Percentiles rank a stretch among this genome's conserved stretches.
phyloP scores from a whole-genome alignment of 2,113 vertebrate genomes.

The mouse (Mus musculus) region DNA sequence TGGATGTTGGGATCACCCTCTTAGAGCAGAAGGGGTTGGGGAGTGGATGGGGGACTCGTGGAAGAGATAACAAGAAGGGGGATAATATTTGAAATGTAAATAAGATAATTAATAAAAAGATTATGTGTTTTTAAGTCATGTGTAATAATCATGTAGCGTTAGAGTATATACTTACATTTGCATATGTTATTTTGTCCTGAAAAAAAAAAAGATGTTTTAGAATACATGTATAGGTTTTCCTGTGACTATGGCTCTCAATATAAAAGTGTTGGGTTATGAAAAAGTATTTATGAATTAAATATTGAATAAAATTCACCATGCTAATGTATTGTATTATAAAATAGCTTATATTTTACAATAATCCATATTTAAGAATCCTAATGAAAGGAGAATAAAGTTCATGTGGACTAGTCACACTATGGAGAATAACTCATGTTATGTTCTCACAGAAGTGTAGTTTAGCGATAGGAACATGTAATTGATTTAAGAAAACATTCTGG shows the following conservation, averaged over 20 bases:
- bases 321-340: neutral
- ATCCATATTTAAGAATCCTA: neutral
- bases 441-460: neutral
- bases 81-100: too few relatives aligned
- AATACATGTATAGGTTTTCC: neutral
- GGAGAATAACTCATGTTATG: neutral
- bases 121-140: slow-evolving; percentile 1
- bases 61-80: too few relatives aligned
- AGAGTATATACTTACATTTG: neutral
- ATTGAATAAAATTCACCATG: neutral
- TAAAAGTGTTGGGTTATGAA: neutral
- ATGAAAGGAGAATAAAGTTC: neutral
- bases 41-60: rapidly evolving
- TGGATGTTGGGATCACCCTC: too few relatives aligned
- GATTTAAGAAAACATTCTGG: neutral
- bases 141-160: neutral
- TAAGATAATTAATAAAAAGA: neutral
- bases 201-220: neutral
- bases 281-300: neutral
- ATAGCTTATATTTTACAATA: neutral
- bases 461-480: slow-evolving; percentile 7
- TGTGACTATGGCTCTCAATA: neutral
- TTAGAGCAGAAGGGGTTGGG: too few relatives aligned
- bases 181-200: neutral
- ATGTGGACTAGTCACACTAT: neutral